Evolutionary conservation across 2,888 invertebrate genomes (phyloP), one percentile per base, ranked within the genome.

Genomic region (Escarpia spicata): DNA sequence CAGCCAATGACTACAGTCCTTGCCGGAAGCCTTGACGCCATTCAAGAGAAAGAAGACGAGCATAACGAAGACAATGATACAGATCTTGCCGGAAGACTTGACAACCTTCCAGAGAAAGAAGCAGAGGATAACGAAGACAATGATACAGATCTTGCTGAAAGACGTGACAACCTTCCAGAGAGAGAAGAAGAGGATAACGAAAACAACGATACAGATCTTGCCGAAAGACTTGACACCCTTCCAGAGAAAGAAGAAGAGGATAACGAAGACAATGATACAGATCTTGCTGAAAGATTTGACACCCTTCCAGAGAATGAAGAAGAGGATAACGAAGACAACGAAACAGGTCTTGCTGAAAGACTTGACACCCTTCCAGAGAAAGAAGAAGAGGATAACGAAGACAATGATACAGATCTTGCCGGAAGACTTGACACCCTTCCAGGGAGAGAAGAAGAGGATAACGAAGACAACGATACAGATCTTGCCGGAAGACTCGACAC

Each of bases 11-110:
- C 6, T 45, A 45, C 45, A 45, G 8, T 9, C 45, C 45, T 45
- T 31, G 45, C 0, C 45, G 10, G 45, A 45, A 3, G 94, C 94
- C 60, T 94, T 94, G 92, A 98, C 98, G 43, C 98, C 98, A 96
- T 98, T 98, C 97, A 98, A 98, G 92, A 98, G 97, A 0, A 98
- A 98, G 93, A 98, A 97, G 96, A 98, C 98, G 8, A 98, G 97
- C 37, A 37, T 37, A 37, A 37, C 37, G 37, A 37, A 37, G 37
- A 37, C 37, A 9, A 45, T 45, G 45, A 45, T 45, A 45, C 45
- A 45, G 6, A 45, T 45, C 45, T 45, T 45, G 9, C 45, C 45
- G 45, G 45, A 45, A 3, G 90, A 90, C 37, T 31, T 8, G 37
- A 90, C 90, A 45, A 3, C 45, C 9, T 45, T 6, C 45, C 45